Conservation (phyloP, 2,888 invertebrate species). For the Lasioglossum marginatum region DNA sequence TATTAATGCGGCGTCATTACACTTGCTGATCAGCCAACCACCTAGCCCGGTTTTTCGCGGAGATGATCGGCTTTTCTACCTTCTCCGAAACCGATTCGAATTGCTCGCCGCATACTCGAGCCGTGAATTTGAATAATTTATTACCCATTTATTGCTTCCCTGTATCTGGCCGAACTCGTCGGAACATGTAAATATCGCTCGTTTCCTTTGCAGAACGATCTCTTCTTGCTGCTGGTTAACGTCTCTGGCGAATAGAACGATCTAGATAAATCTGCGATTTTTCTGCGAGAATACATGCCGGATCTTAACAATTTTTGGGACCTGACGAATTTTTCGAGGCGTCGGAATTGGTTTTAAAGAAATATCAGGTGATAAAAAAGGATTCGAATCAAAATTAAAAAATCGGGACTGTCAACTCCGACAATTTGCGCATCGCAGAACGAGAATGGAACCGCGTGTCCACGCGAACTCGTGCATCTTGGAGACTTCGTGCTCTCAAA, state of each 20-base stretch:
- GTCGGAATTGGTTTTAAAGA: no score
- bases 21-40: constrained; percentile 51
- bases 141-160: not conserved
- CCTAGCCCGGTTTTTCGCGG: not conserved
- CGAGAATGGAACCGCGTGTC: not conserved
- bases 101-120: not conserved
- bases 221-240: not conserved
- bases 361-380: no score
- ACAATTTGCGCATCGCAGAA: not conserved
- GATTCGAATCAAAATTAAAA: not conserved
- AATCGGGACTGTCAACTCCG: not conserved
- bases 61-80: constrained; percentile 12
- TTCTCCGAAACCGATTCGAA: not conserved
- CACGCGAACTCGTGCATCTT: not conserved
- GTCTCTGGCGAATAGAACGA: no score
- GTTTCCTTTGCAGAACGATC: not conserved
- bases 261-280: no score
- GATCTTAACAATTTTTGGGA: no score
- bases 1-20: constrained; percentile 63
- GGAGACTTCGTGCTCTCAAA: not conserved
- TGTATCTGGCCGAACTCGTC: not conserved
- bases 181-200: not conserved
- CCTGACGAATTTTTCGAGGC: no score
- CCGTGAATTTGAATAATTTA: not conserved
- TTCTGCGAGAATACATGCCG: no score